Conservation (phyloP, 2,797 vertebrate species). For the Squalus acanthias region DNA sequence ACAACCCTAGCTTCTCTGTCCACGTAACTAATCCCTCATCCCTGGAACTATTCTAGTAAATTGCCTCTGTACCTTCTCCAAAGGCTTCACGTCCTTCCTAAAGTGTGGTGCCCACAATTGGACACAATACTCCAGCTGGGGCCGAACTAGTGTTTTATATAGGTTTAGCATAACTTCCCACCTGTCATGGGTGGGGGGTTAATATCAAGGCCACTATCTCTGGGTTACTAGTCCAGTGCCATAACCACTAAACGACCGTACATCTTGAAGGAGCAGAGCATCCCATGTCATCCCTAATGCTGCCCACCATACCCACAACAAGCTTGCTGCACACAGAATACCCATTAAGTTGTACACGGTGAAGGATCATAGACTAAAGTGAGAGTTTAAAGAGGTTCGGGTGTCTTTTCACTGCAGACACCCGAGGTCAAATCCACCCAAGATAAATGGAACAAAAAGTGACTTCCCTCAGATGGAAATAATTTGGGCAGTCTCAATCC, state of each 20-base stretch:
- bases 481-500: not conserved
- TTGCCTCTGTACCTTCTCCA: too few relatives aligned
- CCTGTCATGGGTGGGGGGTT: not conserved
- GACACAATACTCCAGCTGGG: too few relatives aligned
- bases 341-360: not conserved
- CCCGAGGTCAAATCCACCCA: not conserved
- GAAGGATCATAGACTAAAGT: not conserved
- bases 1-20: too few relatives aligned
- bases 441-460: not conserved
- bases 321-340: not conserved
- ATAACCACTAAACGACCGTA: not conserved
- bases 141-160: too few relatives aligned
- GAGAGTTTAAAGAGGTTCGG: not conserved
- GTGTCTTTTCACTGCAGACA: not conserved
- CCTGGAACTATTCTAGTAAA: too few relatives aligned
- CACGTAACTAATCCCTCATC: too few relatives aligned
- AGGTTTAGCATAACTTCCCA: not conserved
- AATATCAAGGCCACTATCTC: not conserved
- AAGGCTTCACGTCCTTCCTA: too few relatives aligned
- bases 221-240: not conserved
- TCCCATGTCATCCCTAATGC: not conserved
- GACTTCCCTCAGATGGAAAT: not conserved
- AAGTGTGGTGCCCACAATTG: too few relatives aligned
- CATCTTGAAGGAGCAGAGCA: not conserved
- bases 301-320: not conserved